phyloP scores from a whole-genome alignment of 2,888 invertebrate genomes.

The Heptascelio sp. region DNA sequence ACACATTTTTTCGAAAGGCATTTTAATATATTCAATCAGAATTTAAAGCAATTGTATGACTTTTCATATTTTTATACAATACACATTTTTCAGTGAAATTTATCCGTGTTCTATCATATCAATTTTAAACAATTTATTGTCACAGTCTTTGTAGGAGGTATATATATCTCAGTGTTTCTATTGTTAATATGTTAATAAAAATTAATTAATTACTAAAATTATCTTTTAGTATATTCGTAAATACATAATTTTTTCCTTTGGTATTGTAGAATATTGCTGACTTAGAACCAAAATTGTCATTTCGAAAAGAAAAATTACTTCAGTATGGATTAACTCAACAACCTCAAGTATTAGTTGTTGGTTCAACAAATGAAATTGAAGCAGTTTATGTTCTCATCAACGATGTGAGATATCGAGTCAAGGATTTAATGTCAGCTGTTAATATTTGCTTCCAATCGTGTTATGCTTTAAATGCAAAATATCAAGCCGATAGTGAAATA shows the following conservation, averaged over 20 bases:
- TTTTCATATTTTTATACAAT: no score
- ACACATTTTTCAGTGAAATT: no score
- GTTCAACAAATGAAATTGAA: not conserved
- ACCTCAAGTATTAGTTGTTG: slow-evolving; percentile 9
- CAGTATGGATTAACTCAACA: slow-evolving; percentile 8
- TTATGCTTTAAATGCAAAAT: slow-evolving; percentile 16
- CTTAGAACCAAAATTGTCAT: slow-evolving; percentile 1
- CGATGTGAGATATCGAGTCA: not conserved
- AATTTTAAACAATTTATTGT: no score
- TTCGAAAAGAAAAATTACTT: not conserved
- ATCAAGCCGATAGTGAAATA: slow-evolving; percentile 4
- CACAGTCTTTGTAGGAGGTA: no score
- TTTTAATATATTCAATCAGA: no score
- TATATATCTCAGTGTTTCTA: no score
- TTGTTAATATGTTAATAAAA: not conserved
- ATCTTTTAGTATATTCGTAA: not conserved
- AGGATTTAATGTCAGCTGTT: not conserved
- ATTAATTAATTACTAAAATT: not conserved
- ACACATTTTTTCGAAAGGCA: no score
- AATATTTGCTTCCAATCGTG: slow-evolving; percentile 1
- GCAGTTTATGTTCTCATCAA: slow-evolving; percentile 8
- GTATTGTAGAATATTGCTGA: slow-evolving; percentile 1
- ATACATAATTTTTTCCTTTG: not conserved
- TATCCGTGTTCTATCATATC: no score
- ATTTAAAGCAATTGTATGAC: no score